Conservation (phyloP, 2,113 vertebrate genomes). For the Rostratula benghalensis region DNA sequence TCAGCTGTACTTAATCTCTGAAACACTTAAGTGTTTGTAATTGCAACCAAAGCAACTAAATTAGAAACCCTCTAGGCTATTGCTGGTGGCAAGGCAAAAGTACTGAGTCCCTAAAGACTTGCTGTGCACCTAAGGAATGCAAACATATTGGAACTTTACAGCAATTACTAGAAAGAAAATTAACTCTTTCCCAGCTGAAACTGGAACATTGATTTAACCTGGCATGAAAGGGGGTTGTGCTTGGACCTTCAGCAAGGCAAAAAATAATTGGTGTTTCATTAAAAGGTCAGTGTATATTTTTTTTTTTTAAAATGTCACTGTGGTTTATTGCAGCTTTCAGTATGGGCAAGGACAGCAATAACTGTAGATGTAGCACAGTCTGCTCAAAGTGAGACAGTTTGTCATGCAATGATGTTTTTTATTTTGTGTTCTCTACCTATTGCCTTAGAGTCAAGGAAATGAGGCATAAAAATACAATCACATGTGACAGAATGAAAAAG, state of each 20-base stretch:
- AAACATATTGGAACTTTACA: neutral
- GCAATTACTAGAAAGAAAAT: neutral
- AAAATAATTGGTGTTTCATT: neutral
- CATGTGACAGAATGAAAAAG: too few species aligned
- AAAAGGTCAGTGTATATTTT: neutral
- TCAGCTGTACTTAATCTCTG: neutral
- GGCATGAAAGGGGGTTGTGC: neutral
- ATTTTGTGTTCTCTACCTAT: neutral
- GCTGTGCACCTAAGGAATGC: accelerated
- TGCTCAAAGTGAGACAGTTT: neutral
- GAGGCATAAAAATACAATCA: neutral
- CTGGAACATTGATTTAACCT: neutral
- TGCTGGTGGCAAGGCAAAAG: neutral
- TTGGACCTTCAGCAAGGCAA: neutral
- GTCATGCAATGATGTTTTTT: neutral
- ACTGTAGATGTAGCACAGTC: neutral
- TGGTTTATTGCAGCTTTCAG: neutral
- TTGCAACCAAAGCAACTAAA: neutral
- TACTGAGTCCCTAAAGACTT: neutral
- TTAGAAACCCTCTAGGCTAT: neutral
- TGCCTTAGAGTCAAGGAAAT: neutral
- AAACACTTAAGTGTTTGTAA: neutral
- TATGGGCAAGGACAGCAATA: accelerated
- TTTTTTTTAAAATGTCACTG: neutral
- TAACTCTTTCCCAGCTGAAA: neutral